A percentile compares a stretch with the other conserved stretches of the same genome.
Conservation (phyloP, 1,140 invertebrate species). For the Eciton burchellii region DNA sequence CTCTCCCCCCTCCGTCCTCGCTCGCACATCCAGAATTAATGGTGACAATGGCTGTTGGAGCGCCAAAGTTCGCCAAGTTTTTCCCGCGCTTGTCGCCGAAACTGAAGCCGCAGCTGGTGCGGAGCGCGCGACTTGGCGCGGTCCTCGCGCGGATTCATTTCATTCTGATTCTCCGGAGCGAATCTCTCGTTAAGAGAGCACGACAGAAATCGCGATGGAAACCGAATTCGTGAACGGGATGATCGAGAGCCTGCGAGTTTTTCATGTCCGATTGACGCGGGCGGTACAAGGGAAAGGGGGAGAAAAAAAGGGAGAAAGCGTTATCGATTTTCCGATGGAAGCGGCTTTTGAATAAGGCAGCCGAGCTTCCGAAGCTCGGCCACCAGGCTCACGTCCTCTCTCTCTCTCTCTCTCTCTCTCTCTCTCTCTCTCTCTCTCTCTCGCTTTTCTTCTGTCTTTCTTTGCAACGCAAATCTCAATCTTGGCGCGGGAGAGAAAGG, state of each 20-base stretch:
- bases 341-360: too few relatives aligned
- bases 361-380: too few relatives aligned
- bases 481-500: background rate
- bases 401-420: background rate
- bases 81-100: background rate
- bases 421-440: background rate
- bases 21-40: conserved; percentile 30
- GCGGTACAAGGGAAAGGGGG: too few relatives aligned
- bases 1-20: background rate
- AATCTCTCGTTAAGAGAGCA: too few relatives aligned
- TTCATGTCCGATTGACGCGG: too few relatives aligned
- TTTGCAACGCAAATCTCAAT: conserved; percentile 11
- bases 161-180: too few relatives aligned
- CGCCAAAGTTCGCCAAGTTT: conserved; percentile 31
- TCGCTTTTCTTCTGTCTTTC: background rate
- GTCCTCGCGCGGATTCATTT: conserved; percentile 1
- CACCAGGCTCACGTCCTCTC: background rate
- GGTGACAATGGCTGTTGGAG: conserved; percentile 9
- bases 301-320: too few relatives aligned
- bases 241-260: too few relatives aligned
- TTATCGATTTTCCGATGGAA: too few relatives aligned
- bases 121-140: too few relatives aligned
- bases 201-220: too few relatives aligned
- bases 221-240: too few relatives aligned
- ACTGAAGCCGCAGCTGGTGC: background rate